Conservation (phyloP, 1,140 invertebrate species). For the Drosophila ercepeae region DNA sequence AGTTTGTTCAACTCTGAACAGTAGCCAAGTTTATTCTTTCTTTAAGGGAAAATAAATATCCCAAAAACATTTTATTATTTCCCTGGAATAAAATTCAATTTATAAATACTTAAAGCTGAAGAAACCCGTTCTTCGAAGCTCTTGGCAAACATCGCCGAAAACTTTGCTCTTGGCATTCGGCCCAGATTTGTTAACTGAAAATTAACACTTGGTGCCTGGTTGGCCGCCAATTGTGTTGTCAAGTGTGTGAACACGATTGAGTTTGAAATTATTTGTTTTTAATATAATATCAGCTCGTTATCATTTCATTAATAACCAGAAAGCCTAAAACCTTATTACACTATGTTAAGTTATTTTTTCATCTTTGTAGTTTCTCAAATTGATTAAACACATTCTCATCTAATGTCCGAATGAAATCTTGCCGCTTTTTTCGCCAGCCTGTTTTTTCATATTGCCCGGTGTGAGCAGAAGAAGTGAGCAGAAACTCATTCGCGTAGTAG, state of each 20-base stretch:
- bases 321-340: neutral
- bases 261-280: constrained; percentile 10
- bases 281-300: neutral
- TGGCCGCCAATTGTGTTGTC: constrained; percentile 58
- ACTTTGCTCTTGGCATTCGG: constrained; percentile 38
- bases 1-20: constrained; percentile 35
- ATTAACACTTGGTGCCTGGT: constrained; percentile 57
- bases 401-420: neutral
- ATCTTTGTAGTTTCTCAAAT: neutral
- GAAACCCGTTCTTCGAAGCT: neutral
- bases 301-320: neutral
- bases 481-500: constrained; percentile 36
- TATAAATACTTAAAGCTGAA: neutral
- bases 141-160: constrained; percentile 7
- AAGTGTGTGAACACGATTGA: constrained; percentile 76
- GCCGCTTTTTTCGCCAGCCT: neutral
- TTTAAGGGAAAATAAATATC: neutral
- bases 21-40: neutral
- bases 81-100: neutral
- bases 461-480: constrained; percentile 9
- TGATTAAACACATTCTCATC: neutral
- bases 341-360: neutral
- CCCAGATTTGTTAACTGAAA: constrained; percentile 35
- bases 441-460: constrained; percentile 34
- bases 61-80: neutral